Evolutionary conservation across 1,140 invertebrate species (phyloP).

Genomic region (Heliconius hewitsoni): DNA sequence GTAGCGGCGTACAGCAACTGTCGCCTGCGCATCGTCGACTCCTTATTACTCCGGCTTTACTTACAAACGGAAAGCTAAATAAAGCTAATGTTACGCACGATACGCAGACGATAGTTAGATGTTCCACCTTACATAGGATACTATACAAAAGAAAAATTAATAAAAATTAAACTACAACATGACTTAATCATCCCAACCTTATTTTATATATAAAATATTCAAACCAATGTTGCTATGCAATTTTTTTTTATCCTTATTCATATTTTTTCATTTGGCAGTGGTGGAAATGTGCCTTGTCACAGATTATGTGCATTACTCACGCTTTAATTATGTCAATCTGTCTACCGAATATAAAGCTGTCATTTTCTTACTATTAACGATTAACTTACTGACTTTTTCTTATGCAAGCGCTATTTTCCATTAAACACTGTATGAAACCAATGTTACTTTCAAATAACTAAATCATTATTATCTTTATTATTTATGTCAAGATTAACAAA

Average conservation of each 20-base stretch:
- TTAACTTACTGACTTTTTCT: constrained; percentile 76
- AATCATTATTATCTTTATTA: constrained; percentile 74
- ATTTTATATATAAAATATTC: constrained; percentile 68
- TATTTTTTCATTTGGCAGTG: constrained; percentile 73
- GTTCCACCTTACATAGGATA: constrained; percentile 68
- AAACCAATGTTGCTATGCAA: constrained; percentile 64
- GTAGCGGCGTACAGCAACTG: constrained; percentile 58
- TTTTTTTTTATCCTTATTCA: constrained; percentile 56
- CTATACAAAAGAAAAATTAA: constrained; percentile 73
- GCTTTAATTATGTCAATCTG: constrained; percentile 59
- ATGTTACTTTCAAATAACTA: constrained; percentile 69
- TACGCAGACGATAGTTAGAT: constrained; percentile 52
- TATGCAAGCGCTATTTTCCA: constrained; percentile 62
- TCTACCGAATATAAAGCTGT: constrained; percentile 76
- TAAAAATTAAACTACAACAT: constrained; percentile 78
- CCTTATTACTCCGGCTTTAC: constrained; percentile 9
- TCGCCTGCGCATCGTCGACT: constrained; percentile 37
- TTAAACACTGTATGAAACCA: constrained; percentile 59
- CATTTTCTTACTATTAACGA: constrained; percentile 65
- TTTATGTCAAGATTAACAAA: constrained; percentile 79
- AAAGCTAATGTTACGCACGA: constrained; percentile 35
- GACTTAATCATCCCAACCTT: constrained; percentile 74
- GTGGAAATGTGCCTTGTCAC: constrained; percentile 82
- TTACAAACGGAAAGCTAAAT: constrained; percentile 15
- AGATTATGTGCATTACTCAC: constrained; percentile 61